Evolutionary conservation across 1,140 invertebrate genomes (phyloP), one percentile per base, ranked within the genome.

Genomic region (Aphelinus atriplicis): DNA sequence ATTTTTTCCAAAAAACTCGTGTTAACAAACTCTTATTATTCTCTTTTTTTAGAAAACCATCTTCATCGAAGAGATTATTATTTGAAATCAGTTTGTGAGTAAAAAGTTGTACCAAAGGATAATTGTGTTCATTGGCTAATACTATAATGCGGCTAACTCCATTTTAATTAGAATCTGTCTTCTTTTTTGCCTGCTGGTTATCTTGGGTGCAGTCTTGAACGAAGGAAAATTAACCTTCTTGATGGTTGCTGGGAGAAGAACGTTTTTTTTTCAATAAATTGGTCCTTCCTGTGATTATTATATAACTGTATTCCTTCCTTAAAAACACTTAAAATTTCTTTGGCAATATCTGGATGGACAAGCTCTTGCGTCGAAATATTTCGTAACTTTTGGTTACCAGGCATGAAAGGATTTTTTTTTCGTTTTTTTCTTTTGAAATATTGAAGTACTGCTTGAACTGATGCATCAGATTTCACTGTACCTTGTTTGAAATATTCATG

Each of bases 21-120:
- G 7, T 48, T 45, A 62, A 53, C 4, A 26, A 45, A 43, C 69
- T 71, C 53, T 71, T 71, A 62, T 61, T 48, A 10, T 43, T 53
- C 7, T 71, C 69, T 51, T 71, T 71, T 45, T 62, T 61, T 2
- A 71, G n/a, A 43, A 71, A 47, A 42, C 69, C 69, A 42, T 62
- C 48, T 2, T 42, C n/a, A 43, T 71, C 69, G 43, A 62, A 71
- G 51, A 71, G 58, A 1, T 2, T 3, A 71, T 71, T 71, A 9
- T 51, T 43, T 1, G 4, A 4, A 1, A 48, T 71, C 42, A 71
- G 46, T 62, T 71, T 48, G 53, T 71, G 62, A 2, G 6, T 48
- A 1, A 71, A 53, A 42, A 71, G 26, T 42, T 50, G 2, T 51
- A 62, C 48, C 7, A 71, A 9, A 4, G 58, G 60, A 76, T 53